Evolutionary conservation across 2,797 vertebrate species (phyloP), one percentile per base, ranked within the genome.

Genomic region (Sternarchorhynchus goeldii): DNA sequence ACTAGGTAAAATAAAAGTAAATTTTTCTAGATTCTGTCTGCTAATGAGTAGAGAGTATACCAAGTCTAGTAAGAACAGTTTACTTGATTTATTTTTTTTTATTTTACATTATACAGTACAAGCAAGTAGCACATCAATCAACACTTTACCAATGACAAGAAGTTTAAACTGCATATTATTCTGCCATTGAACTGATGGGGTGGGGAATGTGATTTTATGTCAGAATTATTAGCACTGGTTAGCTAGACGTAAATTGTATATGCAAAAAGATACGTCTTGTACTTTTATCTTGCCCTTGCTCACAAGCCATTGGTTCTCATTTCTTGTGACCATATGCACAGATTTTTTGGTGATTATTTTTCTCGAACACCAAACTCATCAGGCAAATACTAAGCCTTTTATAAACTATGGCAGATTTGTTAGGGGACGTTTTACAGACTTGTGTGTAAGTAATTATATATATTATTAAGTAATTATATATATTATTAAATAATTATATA

Each of bases 1-100:
- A 65, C 32, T 41, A 45, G 56, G 21, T 73, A 17, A 57, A 29
- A 66, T 58, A 73, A 18, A 72, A 79, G 6, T 71, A 12, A 31
- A 39, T 55, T 25, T 25, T n/a, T n/a, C n/a, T n/a, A n/a, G n/a
- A n/a, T n/a, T n/a, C n/a, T n/a, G n/a, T 65, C 57, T 64, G 45
- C 3, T 62, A 31, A 75, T 57, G 45, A 2, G 14, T 73, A 34
- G 6, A 21, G 32, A 5, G 5, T 2, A 18, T 7, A 31, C 25
- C 29, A 10, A 17, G 34, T 62, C 7, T 75, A 50, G n/a, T 1
- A 67, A 67, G 18, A 34, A 75, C 64, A 18, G 14, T 73, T 74
- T 53, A 39, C 25, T 62, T 41, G 5, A 39, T 55, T 36, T 31
- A 25, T 0, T 20, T 3, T 29, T 62, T 31, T 25, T 0, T 20